phyloP scores from a whole-genome alignment of 2,888 invertebrate genomes.

The Phytoseiulus persimilis region DNA sequence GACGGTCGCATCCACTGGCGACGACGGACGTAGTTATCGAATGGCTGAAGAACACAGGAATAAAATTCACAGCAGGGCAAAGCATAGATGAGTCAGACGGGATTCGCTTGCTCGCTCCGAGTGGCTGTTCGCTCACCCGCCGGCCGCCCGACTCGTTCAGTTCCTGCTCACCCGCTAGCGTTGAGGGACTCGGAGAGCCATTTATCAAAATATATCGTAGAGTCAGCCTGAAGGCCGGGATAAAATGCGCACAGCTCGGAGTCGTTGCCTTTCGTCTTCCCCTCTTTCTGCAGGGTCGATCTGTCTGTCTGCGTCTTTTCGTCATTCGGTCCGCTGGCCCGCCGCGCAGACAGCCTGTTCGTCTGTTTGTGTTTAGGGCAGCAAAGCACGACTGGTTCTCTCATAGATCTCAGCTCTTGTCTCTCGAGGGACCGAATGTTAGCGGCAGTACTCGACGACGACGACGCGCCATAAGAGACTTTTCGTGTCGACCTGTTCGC shows the following conservation, averaged over 20 bases:
- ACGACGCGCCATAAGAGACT: not conserved
- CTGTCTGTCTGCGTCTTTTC: not conserved
- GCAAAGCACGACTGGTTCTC: not conserved
- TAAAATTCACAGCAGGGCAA: slow-evolving; percentile 5
- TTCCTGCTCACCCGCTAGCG: slow-evolving; percentile 11
- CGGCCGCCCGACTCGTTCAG: not conserved
- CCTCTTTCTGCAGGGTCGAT: not conserved
- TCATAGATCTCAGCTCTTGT: not conserved
- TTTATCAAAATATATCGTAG: slow-evolving; percentile 39
- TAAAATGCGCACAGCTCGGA: not conserved
- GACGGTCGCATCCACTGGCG: not conserved
- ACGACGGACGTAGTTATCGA: not conserved
- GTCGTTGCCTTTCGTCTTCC: not conserved
- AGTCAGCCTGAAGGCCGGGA: not conserved
- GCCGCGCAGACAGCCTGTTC: too few species aligned
- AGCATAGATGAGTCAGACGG: not conserved
- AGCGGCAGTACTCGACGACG: slow-evolving; percentile 5
- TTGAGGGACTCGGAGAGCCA: slow-evolving; percentile 6
- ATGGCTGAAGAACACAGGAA: not conserved
- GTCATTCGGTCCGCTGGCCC: not conserved
- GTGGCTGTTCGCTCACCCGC: not conserved
- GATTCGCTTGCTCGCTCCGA: slow-evolving; percentile 22
- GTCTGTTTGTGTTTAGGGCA: not conserved
- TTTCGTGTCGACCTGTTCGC: slow-evolving; percentile 5
- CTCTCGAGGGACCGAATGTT: not conserved